Evolutionary conservation across 2,797 vertebrate genomes (phyloP), one percentile per base, ranked within the genome.

Genomic region (Champsocephalus gunnari): DNA sequence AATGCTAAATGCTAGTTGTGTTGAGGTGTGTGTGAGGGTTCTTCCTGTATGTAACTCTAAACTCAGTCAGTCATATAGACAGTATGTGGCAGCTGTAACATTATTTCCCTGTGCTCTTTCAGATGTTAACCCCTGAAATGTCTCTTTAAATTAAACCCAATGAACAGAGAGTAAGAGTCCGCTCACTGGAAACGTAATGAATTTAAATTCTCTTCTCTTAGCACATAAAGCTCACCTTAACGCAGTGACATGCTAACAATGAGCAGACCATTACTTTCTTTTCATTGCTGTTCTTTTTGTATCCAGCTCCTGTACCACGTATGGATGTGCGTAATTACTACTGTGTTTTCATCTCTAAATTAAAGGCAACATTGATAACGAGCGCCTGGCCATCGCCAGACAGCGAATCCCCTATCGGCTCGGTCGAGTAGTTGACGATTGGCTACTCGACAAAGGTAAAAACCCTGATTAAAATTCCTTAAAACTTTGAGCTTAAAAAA

Each of bases 361-460:
- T 99, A 99, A 99, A 99, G 98, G 98, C 97, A 99, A 98, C 98
- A 99, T 96, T 99, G 98, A 99, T 99, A 99, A 98, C 97, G 98
- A 99, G 96, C 98, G 98, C 97, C 98, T 99, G 98, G 97, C 97
- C 97, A 99, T 99, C 98, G 98, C 98, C 98, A 99, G 98, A 99
- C 98, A 99, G 98, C 98, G 98, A 99, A 99, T 99, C 98, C 98
- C 98, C 98, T 99, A 99, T 99, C 98, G 98, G 97, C 98, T 99
- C 96, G 98, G 98, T 99, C 98, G 98, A 99, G 98, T 99, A 99
- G 98, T 99, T 99, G 98, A 99, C 97, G 98, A 99, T 96, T 99
- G 98, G 98, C 98, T 99, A 99, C 97, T 99, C 98, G 98, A 99
- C 98, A 99, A 99, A 99, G 98, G 98, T 99, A 99, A 99, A 99